A percentile compares a stretch with the other conserved stretches of the same genome.
Conservation (phyloP, 2,113 vertebrate genomes). For the Dinomys branickii region DNA sequence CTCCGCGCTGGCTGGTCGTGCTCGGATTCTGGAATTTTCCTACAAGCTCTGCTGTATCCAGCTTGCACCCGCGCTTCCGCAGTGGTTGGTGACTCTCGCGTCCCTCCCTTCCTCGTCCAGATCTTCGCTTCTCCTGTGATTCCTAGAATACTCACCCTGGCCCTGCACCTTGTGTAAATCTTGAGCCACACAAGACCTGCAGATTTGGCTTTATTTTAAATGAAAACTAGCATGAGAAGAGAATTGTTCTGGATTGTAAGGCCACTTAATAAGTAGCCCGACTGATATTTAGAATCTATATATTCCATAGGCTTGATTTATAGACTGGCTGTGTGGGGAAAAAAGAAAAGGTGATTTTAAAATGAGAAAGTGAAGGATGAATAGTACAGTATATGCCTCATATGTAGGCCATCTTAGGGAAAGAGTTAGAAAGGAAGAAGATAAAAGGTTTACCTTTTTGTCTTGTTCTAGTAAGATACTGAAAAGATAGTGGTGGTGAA, state of each 20-base stretch:
- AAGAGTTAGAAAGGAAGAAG: conserved; percentile 28
- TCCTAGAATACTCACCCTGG: conserved; percentile 15
- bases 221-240: conserved; percentile 44
- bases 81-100: not conserved
- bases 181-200: not conserved
- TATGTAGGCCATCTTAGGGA: not conserved
- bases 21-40: conserved; percentile 63
- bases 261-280: not conserved
- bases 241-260: conserved; percentile 15
- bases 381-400: not conserved
- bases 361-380: conserved; percentile 6
- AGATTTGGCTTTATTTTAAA: conserved; percentile 18
- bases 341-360: conserved; percentile 21
- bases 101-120: not conserved
- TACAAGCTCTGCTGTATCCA: conserved; percentile 42
- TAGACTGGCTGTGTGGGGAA: conserved; percentile 1
- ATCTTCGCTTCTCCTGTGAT: not conserved
- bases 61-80: not conserved
- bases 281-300: conserved; percentile 33
- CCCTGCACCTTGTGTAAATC: not conserved
- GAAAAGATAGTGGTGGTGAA: not conserved
- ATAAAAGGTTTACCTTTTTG: conserved; percentile 8
- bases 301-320: conserved; percentile 29
- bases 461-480: conserved; percentile 36
- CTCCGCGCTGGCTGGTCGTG: not conserved